phyloP scores from a whole-genome alignment of 2,797 vertebrate genomes.

The Crenichthys baileyi region DNA sequence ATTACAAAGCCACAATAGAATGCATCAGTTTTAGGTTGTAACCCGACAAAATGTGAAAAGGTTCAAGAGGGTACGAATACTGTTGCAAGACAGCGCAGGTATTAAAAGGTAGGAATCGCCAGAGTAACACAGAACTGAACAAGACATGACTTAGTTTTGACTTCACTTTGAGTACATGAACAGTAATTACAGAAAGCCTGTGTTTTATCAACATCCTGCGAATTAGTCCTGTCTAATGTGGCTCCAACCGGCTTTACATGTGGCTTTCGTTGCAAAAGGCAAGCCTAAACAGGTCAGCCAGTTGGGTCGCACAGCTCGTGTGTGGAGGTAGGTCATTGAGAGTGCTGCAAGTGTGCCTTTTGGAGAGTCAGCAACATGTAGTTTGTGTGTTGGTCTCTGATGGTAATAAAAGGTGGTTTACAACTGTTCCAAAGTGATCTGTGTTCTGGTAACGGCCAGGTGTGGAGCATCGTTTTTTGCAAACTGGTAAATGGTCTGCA shows the following conservation, averaged over 20 bases:
- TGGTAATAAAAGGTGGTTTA: slow-evolving; percentile 28
- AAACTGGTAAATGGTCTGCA: no score
- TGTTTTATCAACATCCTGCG: slow-evolving; percentile 53
- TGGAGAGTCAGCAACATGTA: slow-evolving; percentile 24
- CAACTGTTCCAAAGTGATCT: background rate
- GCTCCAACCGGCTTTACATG: slow-evolving; percentile 38
- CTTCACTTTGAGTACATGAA: background rate
- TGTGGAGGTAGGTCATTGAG: slow-evolving; percentile 14
- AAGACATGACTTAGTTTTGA: slow-evolving; percentile 14
- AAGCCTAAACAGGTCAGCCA: slow-evolving; percentile 38
- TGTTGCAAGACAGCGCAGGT: no score
- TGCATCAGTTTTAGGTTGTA: no score
- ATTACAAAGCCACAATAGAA: no score
- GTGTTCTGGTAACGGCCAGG: background rate
- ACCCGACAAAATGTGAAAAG: no score
- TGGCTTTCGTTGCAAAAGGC: slow-evolving; percentile 39
- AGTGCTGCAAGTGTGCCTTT: slow-evolving; percentile 17
- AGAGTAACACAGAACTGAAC: background rate
- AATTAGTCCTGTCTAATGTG: slow-evolving; percentile 49
- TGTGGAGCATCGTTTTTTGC: background rate
- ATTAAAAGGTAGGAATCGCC: background rate
- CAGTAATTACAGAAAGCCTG: slow-evolving; percentile 32
- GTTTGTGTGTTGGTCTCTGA: slow-evolving; percentile 17
- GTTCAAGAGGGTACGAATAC: background rate
- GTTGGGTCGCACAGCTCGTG: background rate